Base-by-base conservation (phyloP, 2,113 vertebrate species). In the Psephotus haematonotus region DNA sequence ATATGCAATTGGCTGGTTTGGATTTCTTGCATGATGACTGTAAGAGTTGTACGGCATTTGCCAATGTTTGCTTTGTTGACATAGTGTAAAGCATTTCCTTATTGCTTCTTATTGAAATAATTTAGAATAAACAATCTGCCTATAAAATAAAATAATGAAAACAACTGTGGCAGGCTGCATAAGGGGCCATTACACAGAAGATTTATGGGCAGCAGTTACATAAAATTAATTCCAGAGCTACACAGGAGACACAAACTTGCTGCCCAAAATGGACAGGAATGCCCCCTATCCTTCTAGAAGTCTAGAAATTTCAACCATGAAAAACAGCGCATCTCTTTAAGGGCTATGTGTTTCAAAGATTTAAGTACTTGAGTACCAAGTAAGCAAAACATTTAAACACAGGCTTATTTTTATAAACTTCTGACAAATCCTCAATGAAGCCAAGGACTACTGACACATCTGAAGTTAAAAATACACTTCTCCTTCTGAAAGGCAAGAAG, bases 101-200 rank as follows among this genome's bases (percentile, higher is more conserved):
- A 82, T 49, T 82, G 33, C 46, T 95, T 82, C 47, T 88, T 14
- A 1, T 37, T 85, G 62, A 82, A 90, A 46, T 82, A 76, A 28
- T 41, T 82, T 72, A 62, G 57, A 89, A 91, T 70, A 91, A 93
- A 84, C 1, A 15, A 25, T 85, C 67, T 82, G 59, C 39, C 82
- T 90, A 62, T 76, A 75, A 93, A 88, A 87, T 35, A 71, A 82
- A 75, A 78, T 50, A 76, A 72, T 57, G 37, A 62, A 95, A 92
- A 88, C 24, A 60, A 87, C 41, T 46, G 11, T 27, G n/a, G 37
- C 20, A 74, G 44, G 49, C n/a, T 69, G 41, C 41, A 47, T 7
- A 95, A 75, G 55, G 23, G 24, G 37, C 39, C 27, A 64, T 1
- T 1, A 67, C 57, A 91, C 4, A 35, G 64, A 91, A 88, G 44